phyloP scores from a whole-genome alignment of 2,797 vertebrate species.

The Mus spretus region DNA sequence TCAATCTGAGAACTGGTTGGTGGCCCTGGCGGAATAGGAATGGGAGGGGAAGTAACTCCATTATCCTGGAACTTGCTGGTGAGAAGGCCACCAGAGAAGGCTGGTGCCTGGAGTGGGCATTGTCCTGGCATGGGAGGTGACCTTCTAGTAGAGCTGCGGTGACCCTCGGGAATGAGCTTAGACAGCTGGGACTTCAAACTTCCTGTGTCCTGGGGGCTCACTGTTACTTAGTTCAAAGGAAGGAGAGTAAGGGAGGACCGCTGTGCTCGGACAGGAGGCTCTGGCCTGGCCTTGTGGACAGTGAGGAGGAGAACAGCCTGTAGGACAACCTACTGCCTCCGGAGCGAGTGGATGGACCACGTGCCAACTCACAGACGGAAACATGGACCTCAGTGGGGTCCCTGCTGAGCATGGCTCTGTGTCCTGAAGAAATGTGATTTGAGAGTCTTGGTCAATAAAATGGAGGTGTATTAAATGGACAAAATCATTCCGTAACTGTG shows the following conservation, averaged over 20 bases:
- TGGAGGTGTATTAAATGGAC: not conserved
- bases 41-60: not conserved
- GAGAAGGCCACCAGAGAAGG: not conserved
- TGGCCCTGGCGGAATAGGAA: not conserved
- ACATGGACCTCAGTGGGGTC: fast-evolving
- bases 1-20: slow-evolving; percentile 52
- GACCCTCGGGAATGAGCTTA: not conserved
- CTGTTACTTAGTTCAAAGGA: not conserved
- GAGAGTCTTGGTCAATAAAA: not conserved
- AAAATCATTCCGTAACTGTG: not conserved
- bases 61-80: not conserved
- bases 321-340: fast-evolving
- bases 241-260: not conserved
- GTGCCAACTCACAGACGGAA: fast-evolving
- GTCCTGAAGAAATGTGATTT: not conserved
- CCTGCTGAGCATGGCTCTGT: fast-evolving
- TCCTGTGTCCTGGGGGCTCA: not conserved
- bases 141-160: not conserved
- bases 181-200: too few relatives aligned
- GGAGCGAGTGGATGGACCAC: fast-evolving
- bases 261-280: not conserved
- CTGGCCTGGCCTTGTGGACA: fast-evolving
- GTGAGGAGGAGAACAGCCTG: not conserved
- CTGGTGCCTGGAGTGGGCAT: fast-evolving
- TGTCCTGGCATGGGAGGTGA: not conserved